Evolutionary conservation across 2,888 invertebrate species (phyloP).

Genomic region (Pantelozetes paolii): DNA sequence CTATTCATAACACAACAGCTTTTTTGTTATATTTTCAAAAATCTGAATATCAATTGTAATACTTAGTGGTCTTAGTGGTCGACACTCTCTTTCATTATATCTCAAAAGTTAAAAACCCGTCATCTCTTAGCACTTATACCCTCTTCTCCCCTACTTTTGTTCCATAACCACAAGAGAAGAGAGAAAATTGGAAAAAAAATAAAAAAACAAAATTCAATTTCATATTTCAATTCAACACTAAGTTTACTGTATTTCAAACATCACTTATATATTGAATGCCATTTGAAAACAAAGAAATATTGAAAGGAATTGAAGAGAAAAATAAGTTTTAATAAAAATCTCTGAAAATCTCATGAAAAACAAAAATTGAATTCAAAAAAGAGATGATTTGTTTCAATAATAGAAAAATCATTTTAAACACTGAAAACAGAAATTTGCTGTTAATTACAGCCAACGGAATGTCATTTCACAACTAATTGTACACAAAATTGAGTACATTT

Average conservation of each 20-base stretch:
- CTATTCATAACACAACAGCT: constrained; percentile 23
- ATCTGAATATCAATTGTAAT: constrained; percentile 33
- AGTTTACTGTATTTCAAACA: background rate
- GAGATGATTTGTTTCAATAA: no score
- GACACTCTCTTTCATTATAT: constrained; percentile 33
- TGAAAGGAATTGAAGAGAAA: background rate
- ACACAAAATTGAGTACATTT: background rate
- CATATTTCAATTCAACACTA: background rate
- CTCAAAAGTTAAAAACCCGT: constrained; percentile 1
- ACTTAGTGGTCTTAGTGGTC: background rate
- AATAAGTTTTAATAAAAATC: background rate
- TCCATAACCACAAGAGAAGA: background rate
- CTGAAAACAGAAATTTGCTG: no score
- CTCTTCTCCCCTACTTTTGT: background rate
- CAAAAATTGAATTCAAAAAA: no score
- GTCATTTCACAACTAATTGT: no score
- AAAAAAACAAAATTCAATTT: background rate
- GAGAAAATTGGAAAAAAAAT: constrained; percentile 12
- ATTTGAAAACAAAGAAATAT: background rate
- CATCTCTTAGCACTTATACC: background rate
- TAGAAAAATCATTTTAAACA: no score
- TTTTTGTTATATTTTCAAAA: constrained; percentile 11
- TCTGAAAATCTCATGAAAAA: no score
- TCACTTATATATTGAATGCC: background rate
- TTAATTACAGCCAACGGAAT: no score